Conservation (phyloP, 2,888 invertebrate genomes). For the Polietes domitor region DNA sequence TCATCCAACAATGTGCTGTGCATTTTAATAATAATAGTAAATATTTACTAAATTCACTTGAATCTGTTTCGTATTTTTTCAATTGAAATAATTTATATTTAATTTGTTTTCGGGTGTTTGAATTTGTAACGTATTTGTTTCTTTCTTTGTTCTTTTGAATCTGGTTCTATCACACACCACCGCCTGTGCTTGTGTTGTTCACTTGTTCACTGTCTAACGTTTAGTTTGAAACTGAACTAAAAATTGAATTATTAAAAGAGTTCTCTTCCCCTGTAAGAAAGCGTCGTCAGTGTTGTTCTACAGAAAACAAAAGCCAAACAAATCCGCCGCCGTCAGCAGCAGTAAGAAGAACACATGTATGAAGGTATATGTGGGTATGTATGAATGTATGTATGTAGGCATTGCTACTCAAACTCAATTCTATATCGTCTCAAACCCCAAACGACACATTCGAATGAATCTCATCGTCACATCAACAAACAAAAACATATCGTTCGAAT, state of each 20-base stretch:
- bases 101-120: conserved; percentile 34
- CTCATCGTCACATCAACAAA: conserved; percentile 11
- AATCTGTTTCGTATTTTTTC: conserved; percentile 7
- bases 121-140: conserved; percentile 46
- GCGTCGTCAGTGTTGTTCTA: conserved; percentile 44
- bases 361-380: no score
- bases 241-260: conserved; percentile 70
- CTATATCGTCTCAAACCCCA: background rate
- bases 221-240: conserved; percentile 75
- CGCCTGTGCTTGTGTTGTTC: no score
- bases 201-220: conserved; percentile 71
- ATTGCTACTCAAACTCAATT: conserved; percentile 5
- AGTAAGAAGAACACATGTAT: conserved; percentile 44
- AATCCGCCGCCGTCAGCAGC: background rate
- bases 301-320: conserved; percentile 53
- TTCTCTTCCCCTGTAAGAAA: conserved; percentile 55
- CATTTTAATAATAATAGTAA: conserved; percentile 70
- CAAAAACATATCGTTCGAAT: background rate
- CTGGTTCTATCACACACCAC: conserved; percentile 1
- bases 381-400: no score
- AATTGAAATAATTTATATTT: conserved; percentile 12
- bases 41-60: conserved; percentile 5
- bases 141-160: conserved; percentile 49
- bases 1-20: conserved; percentile 77
- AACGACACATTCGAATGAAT: conserved; percentile 1